A percentile compares a stretch with the other conserved stretches of the same genome.
Conservation (phyloP, 2,888 invertebrate species). For the Frankliniella fusca region DNA sequence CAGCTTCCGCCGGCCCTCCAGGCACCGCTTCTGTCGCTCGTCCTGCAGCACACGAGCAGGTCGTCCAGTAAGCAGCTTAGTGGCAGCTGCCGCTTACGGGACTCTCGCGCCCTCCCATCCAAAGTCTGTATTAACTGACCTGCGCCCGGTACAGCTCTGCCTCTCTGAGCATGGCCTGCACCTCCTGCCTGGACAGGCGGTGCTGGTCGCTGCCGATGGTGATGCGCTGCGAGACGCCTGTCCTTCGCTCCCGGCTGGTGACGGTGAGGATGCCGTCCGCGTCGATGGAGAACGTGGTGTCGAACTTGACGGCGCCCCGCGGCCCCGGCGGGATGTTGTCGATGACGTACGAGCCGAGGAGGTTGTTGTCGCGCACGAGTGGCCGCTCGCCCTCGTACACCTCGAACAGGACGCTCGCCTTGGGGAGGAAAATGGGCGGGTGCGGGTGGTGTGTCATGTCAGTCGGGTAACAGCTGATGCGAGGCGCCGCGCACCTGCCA, state of each 20-base stretch:
- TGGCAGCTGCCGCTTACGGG: not conserved
- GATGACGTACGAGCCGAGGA: conserved; percentile 13
- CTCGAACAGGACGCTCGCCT: conserved; percentile 11
- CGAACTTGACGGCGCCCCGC: conserved; percentile 25
- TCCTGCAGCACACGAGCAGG: not conserved
- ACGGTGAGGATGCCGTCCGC: conserved; percentile 25
- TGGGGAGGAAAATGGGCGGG: too few species aligned
- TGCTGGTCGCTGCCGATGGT: conserved; percentile 23
- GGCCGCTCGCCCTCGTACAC: conserved; percentile 23
- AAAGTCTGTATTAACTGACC: not conserved
- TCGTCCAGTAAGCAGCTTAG: not conserved
- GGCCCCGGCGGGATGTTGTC: conserved; percentile 10
- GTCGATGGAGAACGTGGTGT: conserved; percentile 24
- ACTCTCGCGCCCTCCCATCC: not conserved
- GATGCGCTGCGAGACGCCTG: conserved; percentile 7
- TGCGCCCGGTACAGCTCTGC: conserved; percentile 7
- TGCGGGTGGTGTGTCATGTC: too few species aligned
- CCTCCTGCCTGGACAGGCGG: conserved; percentile 7
- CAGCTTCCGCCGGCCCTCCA: not conserved
- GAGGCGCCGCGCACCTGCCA: too few species aligned
- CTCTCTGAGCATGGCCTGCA: conserved; percentile 10
- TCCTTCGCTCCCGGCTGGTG: not conserved
- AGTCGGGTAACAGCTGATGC: too few species aligned
- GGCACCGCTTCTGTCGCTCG: not conserved
- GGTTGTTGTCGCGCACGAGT: conserved; percentile 19